Evolutionary conservation across 2,888 invertebrate genomes (phyloP), one percentile per base, ranked within the genome.

Genomic region (Eupithecia inturbata): DNA sequence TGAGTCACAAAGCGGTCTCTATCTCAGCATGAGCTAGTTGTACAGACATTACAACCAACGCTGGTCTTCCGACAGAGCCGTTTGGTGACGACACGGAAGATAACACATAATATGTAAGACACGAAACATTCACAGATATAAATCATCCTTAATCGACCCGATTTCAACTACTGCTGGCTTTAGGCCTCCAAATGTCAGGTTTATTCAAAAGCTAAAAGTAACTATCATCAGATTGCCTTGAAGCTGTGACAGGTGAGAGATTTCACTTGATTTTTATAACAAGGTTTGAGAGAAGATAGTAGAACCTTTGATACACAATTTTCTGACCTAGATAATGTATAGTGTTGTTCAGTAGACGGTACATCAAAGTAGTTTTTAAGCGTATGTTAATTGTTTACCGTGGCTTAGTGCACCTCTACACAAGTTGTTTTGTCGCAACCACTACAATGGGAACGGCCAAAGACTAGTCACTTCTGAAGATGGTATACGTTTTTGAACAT

Each of bases 301-400:
- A 67, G 53, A 31, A 67, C 67, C 36, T 72, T 68, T 22, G 12
- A 26, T 60, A 60, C n/a, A 41, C 26, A 22, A 28, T 53, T 53
- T 31, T 64, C 64, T 31, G 14, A 62, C 62, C 62, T 62, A 62
- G 7, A 57, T 57, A 57, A 31, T 31, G 31, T 62, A 31, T 62
- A 31, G 60, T 28, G 41, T 53, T 41, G 7, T 28, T 66, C 22
- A 80, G 81, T 77, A 75, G 81, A 16, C 89, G 89, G 89, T 79
- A 39, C 64, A 76, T 81, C 84, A 93, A 91, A 92, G 86, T 78
- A 41, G 71, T 81, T 88, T 84, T 81, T 84, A 90, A 91, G 87
- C 84, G 36, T 93, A 94, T 94, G 92, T 78, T 93, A 93, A 94
- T 94, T 92, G 92, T 91, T 94, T 93, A 92, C 90, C 91, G 92